Base-by-base conservation (phyloP, 2,888 invertebrate genomes). In the Eupithecia abbreviata region DNA sequence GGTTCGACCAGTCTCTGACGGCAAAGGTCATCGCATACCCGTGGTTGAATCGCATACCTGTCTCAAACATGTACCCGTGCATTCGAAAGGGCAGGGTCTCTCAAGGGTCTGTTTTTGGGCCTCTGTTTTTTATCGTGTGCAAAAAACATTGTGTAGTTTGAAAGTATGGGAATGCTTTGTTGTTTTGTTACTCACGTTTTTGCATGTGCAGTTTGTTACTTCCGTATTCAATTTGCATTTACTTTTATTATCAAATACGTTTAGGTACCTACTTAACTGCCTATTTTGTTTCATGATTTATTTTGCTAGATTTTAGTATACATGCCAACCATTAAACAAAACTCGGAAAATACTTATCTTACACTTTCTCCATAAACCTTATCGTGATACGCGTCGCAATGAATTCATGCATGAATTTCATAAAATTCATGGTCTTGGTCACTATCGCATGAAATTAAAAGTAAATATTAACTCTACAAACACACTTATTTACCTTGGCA, bases 1-100 rank as follows among this genome's bases (percentile, higher is more conserved):
- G 86, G 93, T 92, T 88, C 81, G 85, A 93, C 94, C 90, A 91
- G 93, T 93, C 89, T 85, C 82, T 83, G 88, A 88, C 90, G 87
- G 90, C 89, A 91, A 92, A 93, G 93, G 94, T 93, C 93, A 92
- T 86, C 85, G 86, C 87, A 90, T 91, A 91, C 91, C 90, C 88
- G 88, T 86, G 85, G 89, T 90, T 89, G 90, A 90, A 91, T 91
- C 91, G 90, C 89, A 88, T 88, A 86, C 88, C 87, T 84, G 87
- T 80, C 86, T 84, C 86, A 82, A 85, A 85, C 85, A 84, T 78
- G 75, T 74, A 76, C 78, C 77, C 76, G 15, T 79, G 80, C 65
- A 82, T 80, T 81, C 76, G 68, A 79, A 79, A 76, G 74, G 75
- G 74, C 70, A 51, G 58, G 75, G 76, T 82, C 71, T 43, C 78